Evolutionary conservation across 2,888 invertebrate species (phyloP).

Genomic region (Sceliomorpha sp.): DNA sequence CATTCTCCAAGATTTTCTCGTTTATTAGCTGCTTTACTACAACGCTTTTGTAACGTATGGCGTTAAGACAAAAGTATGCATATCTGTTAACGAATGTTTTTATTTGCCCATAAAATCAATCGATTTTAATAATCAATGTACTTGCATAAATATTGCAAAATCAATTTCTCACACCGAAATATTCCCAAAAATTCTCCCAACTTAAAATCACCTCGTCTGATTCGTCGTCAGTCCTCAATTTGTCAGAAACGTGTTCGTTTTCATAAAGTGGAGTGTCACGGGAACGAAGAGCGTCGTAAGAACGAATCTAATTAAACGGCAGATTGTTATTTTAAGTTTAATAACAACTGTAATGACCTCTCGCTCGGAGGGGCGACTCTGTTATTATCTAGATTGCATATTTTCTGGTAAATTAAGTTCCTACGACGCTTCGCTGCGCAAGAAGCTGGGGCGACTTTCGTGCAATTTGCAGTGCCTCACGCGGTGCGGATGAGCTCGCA

Average conservation of each 20-base stretch:
- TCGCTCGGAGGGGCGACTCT: constrained; percentile 68
- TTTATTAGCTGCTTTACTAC: too few species aligned
- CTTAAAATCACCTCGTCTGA: too few species aligned
- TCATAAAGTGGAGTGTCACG: constrained; percentile 4
- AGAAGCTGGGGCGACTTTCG: constrained; percentile 44
- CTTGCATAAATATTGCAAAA: too few species aligned
- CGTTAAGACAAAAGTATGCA: too few species aligned
- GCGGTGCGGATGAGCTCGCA: constrained; percentile 44
- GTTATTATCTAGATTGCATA: constrained; percentile 79
- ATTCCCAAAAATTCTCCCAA: too few species aligned
- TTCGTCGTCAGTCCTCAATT: too few species aligned
- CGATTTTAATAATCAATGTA: too few species aligned
- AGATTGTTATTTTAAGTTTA: constrained; percentile 78
- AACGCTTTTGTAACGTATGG: too few species aligned
- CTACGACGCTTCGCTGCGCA: constrained; percentile 52
- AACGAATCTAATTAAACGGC: constrained; percentile 77
- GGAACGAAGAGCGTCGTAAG: constrained; percentile 33
- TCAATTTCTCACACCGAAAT: too few species aligned
- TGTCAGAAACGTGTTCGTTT: too few species aligned
- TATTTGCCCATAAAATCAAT: too few species aligned
- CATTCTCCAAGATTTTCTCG: neutral
- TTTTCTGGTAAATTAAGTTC: constrained; percentile 78
- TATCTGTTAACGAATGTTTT: too few species aligned
- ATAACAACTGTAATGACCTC: constrained; percentile 76
- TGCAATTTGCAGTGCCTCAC: constrained; percentile 49